These are phyloP conservation scores for Regulus satrapa DNA, from an alignment of 2,113 vertebrate species.

Conservation along the genomic window DNA sequence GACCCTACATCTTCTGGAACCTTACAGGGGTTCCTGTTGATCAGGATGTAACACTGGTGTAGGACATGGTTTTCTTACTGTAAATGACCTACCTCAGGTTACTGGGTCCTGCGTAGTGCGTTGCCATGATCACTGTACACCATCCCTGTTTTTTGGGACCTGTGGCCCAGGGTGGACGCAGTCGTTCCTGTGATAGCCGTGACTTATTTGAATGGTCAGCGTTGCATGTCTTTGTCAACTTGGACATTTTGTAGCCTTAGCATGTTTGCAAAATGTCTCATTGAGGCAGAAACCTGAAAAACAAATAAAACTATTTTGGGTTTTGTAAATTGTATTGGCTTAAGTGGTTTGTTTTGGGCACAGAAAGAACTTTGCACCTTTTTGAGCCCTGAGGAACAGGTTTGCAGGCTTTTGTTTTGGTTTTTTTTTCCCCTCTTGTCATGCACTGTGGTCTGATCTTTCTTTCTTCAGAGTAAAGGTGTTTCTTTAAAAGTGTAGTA, in stretches of 20 bases:
- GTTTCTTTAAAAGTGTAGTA: not conserved
- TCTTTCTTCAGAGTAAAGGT: not conserved
- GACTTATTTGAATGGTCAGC: slow-evolving; percentile 68
- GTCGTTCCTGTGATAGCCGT: slow-evolving; percentile 60
- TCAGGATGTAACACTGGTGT: slow-evolving; percentile 76
- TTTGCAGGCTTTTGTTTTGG: not conserved
- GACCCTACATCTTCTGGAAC: slow-evolving; percentile 48
- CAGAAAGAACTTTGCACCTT: not conserved
- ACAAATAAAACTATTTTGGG: slow-evolving; percentile 88
- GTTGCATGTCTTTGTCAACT: slow-evolving; percentile 78
- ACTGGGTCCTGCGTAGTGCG: slow-evolving; percentile 64
- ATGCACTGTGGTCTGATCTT: fast-evolving
- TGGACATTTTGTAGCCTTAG: slow-evolving; percentile 85
- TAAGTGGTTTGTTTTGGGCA: slow-evolving; percentile 34
- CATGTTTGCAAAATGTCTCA: slow-evolving; percentile 86
- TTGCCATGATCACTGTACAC: slow-evolving; percentile 58
- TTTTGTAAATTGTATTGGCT: slow-evolving; percentile 68
- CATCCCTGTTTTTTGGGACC: slow-evolving; percentile 48
- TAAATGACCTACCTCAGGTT: slow-evolving; percentile 82
- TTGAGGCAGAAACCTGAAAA: slow-evolving; percentile 72
- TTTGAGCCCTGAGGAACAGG: not conserved
- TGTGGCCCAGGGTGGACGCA: slow-evolving; percentile 56
- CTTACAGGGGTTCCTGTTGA: slow-evolving; percentile 64
- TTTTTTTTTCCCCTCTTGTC: not conserved
- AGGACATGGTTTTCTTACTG: slow-evolving; percentile 72